phyloP scores from a whole-genome alignment of 1,140 invertebrate species.

The Habropoda laboriosa region DNA sequence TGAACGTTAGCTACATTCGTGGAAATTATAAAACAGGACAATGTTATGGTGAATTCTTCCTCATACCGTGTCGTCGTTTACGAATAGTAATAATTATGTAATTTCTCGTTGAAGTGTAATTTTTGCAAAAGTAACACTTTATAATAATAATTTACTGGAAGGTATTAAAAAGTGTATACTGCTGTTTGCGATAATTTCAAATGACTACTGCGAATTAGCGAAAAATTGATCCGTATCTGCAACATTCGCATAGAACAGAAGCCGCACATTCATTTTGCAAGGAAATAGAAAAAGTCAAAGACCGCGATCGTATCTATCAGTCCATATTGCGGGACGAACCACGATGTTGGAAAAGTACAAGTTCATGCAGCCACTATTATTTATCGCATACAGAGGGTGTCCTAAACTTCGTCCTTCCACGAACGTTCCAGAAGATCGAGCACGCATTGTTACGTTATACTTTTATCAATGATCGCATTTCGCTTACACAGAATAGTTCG shows the following conservation, averaged over 20 bases:
- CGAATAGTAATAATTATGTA: too few species aligned
- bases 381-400: conserved; percentile 69
- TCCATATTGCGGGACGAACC: conserved; percentile 61
- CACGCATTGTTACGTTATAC: conserved; percentile 74
- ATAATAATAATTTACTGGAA: not conserved
- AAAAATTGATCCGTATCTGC: conserved; percentile 35
- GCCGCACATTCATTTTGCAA: conserved; percentile 35
- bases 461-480: conserved; percentile 71
- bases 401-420: conserved; percentile 55
- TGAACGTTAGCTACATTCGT: too few species aligned
- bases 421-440: conserved; percentile 72
- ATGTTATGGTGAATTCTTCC: too few species aligned
- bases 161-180: too few species aligned
- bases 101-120: too few species aligned
- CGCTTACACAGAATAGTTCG: conserved; percentile 52
- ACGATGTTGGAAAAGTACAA: conserved; percentile 75
- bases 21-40: too few species aligned
- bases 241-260: conserved; percentile 20
- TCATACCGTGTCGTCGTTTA: too few species aligned
- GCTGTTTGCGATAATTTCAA: not conserved
- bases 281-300: conserved; percentile 55
- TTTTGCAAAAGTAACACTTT: not conserved
- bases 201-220: too few species aligned
- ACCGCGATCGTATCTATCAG: conserved; percentile 57
- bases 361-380: conserved; percentile 78